These are phyloP conservation scores for Achatina immaculata DNA, from an alignment of 1,140 invertebrate species.

Conservation along the genomic window DNA sequence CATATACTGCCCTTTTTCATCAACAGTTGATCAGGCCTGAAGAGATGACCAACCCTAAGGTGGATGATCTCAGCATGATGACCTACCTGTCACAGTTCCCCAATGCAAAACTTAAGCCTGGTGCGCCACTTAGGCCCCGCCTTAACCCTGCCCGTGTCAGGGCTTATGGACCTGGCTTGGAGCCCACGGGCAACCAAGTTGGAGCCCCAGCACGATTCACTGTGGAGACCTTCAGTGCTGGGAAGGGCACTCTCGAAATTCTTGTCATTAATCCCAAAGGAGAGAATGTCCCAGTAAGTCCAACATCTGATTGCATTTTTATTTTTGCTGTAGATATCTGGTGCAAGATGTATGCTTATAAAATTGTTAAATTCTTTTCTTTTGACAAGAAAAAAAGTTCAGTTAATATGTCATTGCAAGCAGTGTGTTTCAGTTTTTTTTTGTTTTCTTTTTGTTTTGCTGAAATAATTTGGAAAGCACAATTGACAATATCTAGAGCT, in stretches of 20 bases:
- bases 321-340: too few species aligned
- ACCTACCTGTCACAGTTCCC: constrained; percentile 95
- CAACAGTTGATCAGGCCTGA: constrained; percentile 88
- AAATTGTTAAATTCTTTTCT: too few species aligned
- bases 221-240: constrained; percentile 90
- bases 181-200: constrained; percentile 84
- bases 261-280: constrained; percentile 83
- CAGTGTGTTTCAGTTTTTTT: too few species aligned
- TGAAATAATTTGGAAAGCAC: too few species aligned
- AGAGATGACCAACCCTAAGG: constrained; percentile 92
- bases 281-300: constrained; percentile 4
- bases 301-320: too few species aligned
- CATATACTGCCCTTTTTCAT: too few species aligned
- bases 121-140: constrained; percentile 84
- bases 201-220: constrained; percentile 87
- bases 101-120: constrained; percentile 86
- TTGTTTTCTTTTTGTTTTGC: too few species aligned
- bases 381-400: too few species aligned
- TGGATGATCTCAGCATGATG: constrained; percentile 97
- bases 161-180: constrained; percentile 88
- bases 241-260: constrained; percentile 84
- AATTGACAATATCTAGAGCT: too few species aligned
- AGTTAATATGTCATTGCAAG: too few species aligned
- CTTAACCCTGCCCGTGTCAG: constrained; percentile 87
- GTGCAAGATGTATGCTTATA: too few species aligned